phyloP scores from a whole-genome alignment of 2,797 vertebrate species.

The Helicolenus hilgendorfi region DNA sequence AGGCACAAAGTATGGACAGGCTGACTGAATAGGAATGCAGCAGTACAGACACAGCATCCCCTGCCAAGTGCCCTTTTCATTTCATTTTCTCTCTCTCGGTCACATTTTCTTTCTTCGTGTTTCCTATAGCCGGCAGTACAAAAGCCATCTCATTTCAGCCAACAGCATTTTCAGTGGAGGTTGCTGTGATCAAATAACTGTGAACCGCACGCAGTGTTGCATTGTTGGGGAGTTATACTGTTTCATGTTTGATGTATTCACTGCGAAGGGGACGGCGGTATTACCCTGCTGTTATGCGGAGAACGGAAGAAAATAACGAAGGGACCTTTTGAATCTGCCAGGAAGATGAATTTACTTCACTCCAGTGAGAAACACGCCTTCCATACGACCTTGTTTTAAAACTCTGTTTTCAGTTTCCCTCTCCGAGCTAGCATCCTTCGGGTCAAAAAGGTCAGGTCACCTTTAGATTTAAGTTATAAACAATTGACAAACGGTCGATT shows the following conservation, averaged over 20 bases:
- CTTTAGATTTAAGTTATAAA: not conserved
- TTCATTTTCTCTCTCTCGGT: slow-evolving; percentile 42
- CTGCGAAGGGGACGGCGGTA: slow-evolving; percentile 38
- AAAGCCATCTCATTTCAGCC: slow-evolving; percentile 58
- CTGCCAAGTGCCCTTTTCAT: slow-evolving; percentile 63
- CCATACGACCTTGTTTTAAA: slow-evolving; percentile 26
- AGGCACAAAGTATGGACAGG: slow-evolving; percentile 30
- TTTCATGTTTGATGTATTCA: slow-evolving; percentile 78
- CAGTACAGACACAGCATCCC: slow-evolving; percentile 11
- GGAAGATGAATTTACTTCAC: slow-evolving; percentile 62
- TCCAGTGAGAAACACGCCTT: slow-evolving; percentile 22
- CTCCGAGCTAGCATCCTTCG: not conserved
- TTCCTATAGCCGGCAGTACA: slow-evolving; percentile 55
- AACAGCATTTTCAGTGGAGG: slow-evolving; percentile 56
- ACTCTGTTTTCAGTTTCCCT: slow-evolving; percentile 16
- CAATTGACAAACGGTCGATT: not conserved
- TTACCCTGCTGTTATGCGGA: slow-evolving; percentile 58
- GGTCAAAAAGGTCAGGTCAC: not conserved
- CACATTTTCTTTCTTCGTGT: slow-evolving; percentile 46
- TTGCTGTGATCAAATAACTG: slow-evolving; percentile 74
- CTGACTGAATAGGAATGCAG: slow-evolving; percentile 12
- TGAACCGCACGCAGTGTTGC: slow-evolving; percentile 67
- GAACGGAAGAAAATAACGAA: slow-evolving; percentile 36
- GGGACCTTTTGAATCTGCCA: slow-evolving; percentile 65
- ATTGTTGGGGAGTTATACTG: slow-evolving; percentile 67